Conservation (phyloP, 2,888 invertebrate genomes). For the Lithophane ornitopus region DNA sequence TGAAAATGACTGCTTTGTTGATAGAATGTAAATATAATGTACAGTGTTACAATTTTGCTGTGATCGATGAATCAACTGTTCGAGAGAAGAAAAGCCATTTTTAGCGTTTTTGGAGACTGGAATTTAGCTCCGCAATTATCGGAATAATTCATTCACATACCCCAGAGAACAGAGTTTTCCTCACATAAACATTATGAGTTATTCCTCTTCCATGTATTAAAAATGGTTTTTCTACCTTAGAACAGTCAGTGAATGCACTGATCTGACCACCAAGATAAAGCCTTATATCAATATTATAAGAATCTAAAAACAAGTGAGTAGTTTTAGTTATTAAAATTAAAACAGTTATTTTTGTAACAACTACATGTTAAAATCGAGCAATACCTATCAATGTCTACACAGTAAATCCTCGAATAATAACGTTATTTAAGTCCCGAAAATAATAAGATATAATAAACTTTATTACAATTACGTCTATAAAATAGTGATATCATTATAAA, state of each 20-base stretch:
- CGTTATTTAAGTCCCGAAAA: background rate
- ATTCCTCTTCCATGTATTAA: background rate
- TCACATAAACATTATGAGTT: background rate
- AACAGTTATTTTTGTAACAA: constrained; percentile 39
- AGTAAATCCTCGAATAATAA: background rate
- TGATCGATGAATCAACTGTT: constrained; percentile 68
- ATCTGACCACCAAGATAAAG: constrained; percentile 22
- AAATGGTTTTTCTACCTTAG: constrained; percentile 20
- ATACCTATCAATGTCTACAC: background rate
- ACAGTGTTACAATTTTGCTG: constrained; percentile 85
- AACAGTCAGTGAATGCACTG: constrained; percentile 66
- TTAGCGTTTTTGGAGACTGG: background rate
- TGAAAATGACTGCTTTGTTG: constrained; percentile 80
- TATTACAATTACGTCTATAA: background rate
- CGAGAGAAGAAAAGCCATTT: constrained; percentile 13
- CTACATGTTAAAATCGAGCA: background rate
- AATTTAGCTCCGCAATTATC: constrained; percentile 1
- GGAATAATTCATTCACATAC: background rate
- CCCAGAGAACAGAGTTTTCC: background rate
- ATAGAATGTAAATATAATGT: constrained; percentile 82
- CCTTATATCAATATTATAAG: constrained; percentile 10
- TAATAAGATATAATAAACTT: background rate
- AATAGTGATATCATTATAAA: background rate
- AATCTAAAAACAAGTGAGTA: background rate
- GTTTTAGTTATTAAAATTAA: constrained; percentile 4